Percentiles rank a stretch among this genome's conserved stretches.
Conservation (phyloP, 2,113 vertebrate species). For the Hoplias malabaricus region DNA sequence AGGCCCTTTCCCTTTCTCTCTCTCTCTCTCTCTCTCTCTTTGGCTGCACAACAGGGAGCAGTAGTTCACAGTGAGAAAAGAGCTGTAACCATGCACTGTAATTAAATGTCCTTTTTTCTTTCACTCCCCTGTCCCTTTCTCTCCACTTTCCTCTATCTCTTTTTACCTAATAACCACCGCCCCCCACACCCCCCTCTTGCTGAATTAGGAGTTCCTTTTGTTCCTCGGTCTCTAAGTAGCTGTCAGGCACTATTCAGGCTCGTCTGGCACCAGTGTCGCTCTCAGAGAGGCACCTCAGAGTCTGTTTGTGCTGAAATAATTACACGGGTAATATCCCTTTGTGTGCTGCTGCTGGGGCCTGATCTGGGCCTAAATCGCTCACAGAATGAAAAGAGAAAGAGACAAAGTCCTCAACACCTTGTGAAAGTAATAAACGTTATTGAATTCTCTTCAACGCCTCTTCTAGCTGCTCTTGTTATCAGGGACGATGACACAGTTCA, state of each 20-base stretch:
- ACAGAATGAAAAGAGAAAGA: background rate
- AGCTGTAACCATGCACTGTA: background rate
- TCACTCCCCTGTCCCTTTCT: constrained; percentile 21
- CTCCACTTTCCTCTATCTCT: constrained; percentile 18
- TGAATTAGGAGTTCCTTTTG: constrained; percentile 62
- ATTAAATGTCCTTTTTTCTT: constrained; percentile 18
- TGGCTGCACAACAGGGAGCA: background rate
- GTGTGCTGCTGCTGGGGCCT: constrained; percentile 41
- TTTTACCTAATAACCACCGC: constrained; percentile 12
- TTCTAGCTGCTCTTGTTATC: background rate
- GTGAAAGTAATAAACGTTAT: background rate
- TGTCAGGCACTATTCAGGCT: constrained; percentile 53
- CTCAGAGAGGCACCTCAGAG: constrained; percentile 46
- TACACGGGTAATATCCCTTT: constrained; percentile 67
- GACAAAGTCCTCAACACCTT: background rate
- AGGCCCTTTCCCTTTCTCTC: background rate
- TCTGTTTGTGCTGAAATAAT: constrained; percentile 56
- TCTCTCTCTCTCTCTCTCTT: background rate
- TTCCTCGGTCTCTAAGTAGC: constrained; percentile 50
- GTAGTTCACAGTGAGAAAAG: background rate
- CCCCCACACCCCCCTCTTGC: background rate
- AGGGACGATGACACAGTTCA: background rate
- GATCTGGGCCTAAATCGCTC: background rate
- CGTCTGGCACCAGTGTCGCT: constrained; percentile 53
- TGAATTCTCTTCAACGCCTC: background rate